Base-by-base conservation (phyloP, 2,888 invertebrate species). In the Lithophane semibrunnea region DNA sequence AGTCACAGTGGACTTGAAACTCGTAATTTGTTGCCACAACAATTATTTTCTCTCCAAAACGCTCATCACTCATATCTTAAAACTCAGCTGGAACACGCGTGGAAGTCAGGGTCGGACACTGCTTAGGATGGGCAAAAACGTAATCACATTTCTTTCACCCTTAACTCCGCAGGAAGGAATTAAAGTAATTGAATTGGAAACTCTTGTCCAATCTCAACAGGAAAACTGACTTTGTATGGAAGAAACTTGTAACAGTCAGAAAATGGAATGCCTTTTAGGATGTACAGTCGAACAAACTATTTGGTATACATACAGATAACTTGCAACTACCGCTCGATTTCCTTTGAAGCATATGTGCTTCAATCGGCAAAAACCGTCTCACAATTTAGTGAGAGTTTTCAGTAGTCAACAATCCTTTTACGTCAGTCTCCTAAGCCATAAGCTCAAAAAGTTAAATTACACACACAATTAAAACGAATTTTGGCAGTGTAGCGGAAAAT, bases 141-240 rank as follows among this genome's bases (percentile, higher is more conserved):
- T 88, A 88, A 88, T 86, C 87, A 85, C 88, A 85, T 88, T 85
- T 84, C 67, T 69, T 75, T 60, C 24, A 44, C 70, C 77, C 77
- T 44, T 65, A 83, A 75, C 73, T 79, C 58, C 65, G 65, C 56
- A 58, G 65, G 66, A 85, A 82, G 61, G 75, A 84, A 84, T 80
- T 84, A 80, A 85, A 83, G 83, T 79, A 84, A 87, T 88, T 80
- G 87, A 85, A 86, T 85, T 49, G 73, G 75, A 65, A 65, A 76
- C 37, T 78, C 60, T 73, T 54, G 66, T 74, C 58, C 75, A 83
- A 84, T 83, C 86, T 79, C 24, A 49, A 76, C 64, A 54, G 72
- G n/a, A 63, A 67, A 66, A 60, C 70, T 54, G 18, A 58, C 52
- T 75, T 83, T 69, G 16, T 80, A 21, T 80, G 13, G 8, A 60